Percentiles rank a stretch among this genome's conserved stretches.
These are phyloP conservation scores for Lamellibrachia luymesi DNA, from an alignment of 1,140 invertebrate species.

Conservation along the genomic window DNA sequence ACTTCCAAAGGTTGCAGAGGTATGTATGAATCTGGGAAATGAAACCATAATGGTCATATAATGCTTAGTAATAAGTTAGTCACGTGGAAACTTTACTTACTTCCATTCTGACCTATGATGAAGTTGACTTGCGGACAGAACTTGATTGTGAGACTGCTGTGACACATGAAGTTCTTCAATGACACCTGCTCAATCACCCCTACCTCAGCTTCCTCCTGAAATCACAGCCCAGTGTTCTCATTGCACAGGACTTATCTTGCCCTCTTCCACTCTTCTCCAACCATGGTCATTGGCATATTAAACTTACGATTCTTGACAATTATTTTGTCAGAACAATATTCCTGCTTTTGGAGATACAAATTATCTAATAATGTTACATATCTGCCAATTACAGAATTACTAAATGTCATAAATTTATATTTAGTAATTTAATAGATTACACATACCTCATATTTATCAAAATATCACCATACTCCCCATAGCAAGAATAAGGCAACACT, in stretches of 20 bases:
- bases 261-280: neutral
- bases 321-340: no score
- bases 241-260: neutral
- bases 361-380: no score
- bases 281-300: neutral
- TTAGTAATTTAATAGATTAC: no score
- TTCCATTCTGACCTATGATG: conserved; percentile 89
- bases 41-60: no score
- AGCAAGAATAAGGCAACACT: no score
- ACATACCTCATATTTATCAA: no score
- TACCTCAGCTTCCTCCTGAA: conserved; percentile 40
- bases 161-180: conserved; percentile 91
- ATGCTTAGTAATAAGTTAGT: neutral
- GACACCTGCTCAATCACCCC: conserved; percentile 76
- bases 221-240: conserved; percentile 10
- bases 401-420: no score
- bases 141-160: conserved; percentile 73
- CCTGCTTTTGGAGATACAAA: no score
- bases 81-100: conserved; percentile 54
- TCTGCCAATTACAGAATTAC: no score
- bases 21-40: neutral
- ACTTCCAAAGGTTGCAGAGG: neutral
- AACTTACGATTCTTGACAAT: no score
- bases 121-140: conserved; percentile 82
- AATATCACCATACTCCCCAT: no score